Evolutionary conservation across 2,797 vertebrate species (phyloP), one percentile per base, ranked within the genome.

Genomic region (Cebuella pygmaea): DNA sequence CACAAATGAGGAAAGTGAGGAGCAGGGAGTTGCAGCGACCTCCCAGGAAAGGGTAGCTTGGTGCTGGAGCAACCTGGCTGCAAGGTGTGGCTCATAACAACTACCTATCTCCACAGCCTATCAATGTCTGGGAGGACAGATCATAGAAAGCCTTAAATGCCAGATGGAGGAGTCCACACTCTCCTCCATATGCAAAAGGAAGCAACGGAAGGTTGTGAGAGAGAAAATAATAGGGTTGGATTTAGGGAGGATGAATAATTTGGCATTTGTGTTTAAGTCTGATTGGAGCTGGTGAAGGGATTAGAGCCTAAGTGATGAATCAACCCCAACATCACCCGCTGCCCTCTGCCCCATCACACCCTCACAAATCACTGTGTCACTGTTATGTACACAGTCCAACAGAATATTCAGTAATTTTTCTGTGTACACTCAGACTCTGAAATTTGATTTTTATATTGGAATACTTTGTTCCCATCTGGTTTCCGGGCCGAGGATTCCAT

Each of bases 361-460:
- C 26, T 46, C 39, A n/a, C 17, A 78, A 95, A 70, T 87, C 84
- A 41, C 72, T 13, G 27, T 59, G 67, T n/a, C 64, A 46, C 41
- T 52, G 74, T 57, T 61, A 36, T 2, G 7, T 44, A 41, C n/a
- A 11, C 1, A 74, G 76, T 50, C n/a, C 72, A 88, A 90, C 46
- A 89, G 83, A 46, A 93, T 88, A 72, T 0, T 2, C 74, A 70
- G 72, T 72, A 2, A 41, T 70, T 61, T 36, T 52, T 86, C 78
- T 93, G 30, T 87, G 76, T 57, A 93, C 61, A 80, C 20, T 90
- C 52, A 88, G 79, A 85, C 87, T 81, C 88, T 46, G 75, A 85
- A 86, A 96, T 96, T 76, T 79, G 72, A 93, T 81, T 85, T 96
- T 95, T 92, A 90, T 88, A 84, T 83, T 93, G 81, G 85, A 94